Evolutionary conservation across 2,797 vertebrate genomes (phyloP).

Genomic region (Sorex maritimensis): DNA sequence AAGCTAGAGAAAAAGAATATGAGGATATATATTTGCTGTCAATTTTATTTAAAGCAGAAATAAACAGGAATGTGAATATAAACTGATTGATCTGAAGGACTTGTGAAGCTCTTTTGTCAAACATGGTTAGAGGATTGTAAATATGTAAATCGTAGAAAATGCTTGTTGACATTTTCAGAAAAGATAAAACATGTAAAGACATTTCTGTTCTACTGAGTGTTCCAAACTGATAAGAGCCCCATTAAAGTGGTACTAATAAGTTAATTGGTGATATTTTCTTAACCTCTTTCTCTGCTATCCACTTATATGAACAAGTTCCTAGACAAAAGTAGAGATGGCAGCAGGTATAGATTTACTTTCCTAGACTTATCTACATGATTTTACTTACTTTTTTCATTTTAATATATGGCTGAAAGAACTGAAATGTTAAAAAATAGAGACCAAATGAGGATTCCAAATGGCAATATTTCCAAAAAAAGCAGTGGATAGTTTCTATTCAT

Average conservation of each 20-base stretch:
- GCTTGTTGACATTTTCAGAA: neutral
- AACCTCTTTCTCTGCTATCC: neutral
- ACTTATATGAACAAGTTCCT: neutral
- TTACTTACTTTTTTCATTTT: too few relatives aligned
- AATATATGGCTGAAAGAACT: neutral
- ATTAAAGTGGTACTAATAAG: neutral
- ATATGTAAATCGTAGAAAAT: neutral
- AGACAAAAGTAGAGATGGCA: neutral
- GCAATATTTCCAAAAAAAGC: neutral
- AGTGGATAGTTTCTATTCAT: neutral
- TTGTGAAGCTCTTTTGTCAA: too few relatives aligned
- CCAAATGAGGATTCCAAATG: neutral
- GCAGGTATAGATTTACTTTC: neutral
- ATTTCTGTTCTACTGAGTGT: neutral
- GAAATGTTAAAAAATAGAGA: neutral
- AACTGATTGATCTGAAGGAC: neutral
- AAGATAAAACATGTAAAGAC: neutral
- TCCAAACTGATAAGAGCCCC: neutral
- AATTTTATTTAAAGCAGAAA: neutral
- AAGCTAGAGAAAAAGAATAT: neutral
- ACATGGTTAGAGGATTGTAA: neutral
- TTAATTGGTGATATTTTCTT: neutral
- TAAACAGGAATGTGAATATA: neutral
- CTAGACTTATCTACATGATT: neutral
- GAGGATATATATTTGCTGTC: neutral